phyloP scores from a whole-genome alignment of 2,888 invertebrate genomes.

The Agonopterix heracliana region DNA sequence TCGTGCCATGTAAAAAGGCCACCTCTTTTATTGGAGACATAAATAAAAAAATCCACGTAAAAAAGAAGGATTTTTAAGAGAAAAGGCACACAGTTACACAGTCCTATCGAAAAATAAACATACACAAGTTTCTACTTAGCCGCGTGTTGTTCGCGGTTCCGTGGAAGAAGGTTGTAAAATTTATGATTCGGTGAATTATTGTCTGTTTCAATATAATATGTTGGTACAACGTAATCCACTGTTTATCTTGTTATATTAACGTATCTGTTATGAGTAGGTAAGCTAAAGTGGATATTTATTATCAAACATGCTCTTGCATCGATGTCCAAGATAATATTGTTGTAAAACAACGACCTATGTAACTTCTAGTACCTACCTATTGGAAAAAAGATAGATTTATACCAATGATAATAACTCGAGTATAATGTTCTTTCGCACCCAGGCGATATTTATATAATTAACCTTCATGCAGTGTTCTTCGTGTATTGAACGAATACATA shows the following conservation, averaged over 20 bases:
- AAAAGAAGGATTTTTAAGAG: slow-evolving; percentile 41
- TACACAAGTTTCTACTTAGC: slow-evolving; percentile 69
- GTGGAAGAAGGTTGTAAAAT: slow-evolving; percentile 65
- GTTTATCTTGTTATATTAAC: slow-evolving; percentile 17
- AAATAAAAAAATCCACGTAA: slow-evolving; percentile 42
- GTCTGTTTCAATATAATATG: slow-evolving; percentile 26
- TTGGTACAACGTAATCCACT: slow-evolving; percentile 23
- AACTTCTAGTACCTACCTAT: no score
- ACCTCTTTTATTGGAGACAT: slow-evolving; percentile 64
- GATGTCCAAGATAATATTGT: no score
- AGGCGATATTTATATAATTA: no score
- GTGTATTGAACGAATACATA: no score
- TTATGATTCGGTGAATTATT: slow-evolving; percentile 69
- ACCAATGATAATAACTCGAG: no score
- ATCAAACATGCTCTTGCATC: no score
- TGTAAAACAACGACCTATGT: no score
- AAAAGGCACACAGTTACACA: slow-evolving; percentile 66
- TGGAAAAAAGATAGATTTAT: no score
- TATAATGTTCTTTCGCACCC: no score
- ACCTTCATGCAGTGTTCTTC: no score
- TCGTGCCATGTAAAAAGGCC: slow-evolving; percentile 47
- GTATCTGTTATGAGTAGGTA: no score
- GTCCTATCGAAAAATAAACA: slow-evolving; percentile 73
- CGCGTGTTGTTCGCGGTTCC: slow-evolving; percentile 49
- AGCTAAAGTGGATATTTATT: no score